Evolutionary conservation across 2,888 invertebrate genomes (phyloP), one percentile per base, ranked within the genome.

Genomic region (Macropis europaea): DNA sequence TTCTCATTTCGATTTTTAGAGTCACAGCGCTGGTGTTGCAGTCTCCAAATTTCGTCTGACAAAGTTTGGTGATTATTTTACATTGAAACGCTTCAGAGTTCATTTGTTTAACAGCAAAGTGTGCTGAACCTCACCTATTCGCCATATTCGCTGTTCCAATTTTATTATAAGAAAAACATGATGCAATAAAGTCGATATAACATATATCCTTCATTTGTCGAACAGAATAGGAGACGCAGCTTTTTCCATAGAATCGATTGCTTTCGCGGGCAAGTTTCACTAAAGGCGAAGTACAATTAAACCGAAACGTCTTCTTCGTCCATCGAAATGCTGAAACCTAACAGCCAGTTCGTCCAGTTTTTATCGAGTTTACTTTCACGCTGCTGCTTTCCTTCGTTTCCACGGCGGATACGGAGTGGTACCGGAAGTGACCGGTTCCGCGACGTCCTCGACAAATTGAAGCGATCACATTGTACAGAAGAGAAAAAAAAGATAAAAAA

Each of bases 301-400:
- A 36, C 19, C 48, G 30, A 32, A 22, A 36, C 28, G 19, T 63
- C 34, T 40, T 45, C 59, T 43, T 60, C 50, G 19, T 26, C 47
- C 34, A 50, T 66, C 52, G 22, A 70, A 61, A 69, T 22, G 36
- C 32, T 2, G 19, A 47, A 9, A 15, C 54, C 47, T 54, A 48
- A 53, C 2, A 15, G 50, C 32, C 34, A 45, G 47, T 34, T 43
- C 56, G 78, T 76, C 72, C 48, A 80, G 64, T 81, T 81, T 78
- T 81, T 81, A 17, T 50, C 45, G 7, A 40, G 57, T 76, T 79
- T 77, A 79, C 81, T 81, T 81, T 81, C 81, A 75, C 81, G 77
- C 47, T 60, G 59, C 42, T 73, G 74, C 77, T 82, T 82, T 81
- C 82, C 48, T 77, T 60, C 66, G 34, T 64, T 66, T 36, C 47